These are phyloP conservation scores for Strigamia maritima DNA, from an alignment of 2,888 invertebrate genomes.

Conservation along the genomic window DNA sequence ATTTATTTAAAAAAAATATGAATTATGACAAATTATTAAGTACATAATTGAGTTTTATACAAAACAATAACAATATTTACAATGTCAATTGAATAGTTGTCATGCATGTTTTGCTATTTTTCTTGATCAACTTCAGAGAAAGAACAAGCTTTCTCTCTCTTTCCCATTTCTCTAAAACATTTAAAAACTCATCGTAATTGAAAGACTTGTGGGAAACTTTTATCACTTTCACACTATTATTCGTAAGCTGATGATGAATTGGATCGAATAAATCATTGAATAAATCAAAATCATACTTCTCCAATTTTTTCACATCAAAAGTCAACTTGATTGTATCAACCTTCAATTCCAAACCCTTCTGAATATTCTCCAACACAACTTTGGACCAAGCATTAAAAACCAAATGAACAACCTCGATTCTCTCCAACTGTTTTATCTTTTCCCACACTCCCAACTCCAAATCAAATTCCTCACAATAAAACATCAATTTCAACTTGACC, in stretches of 20 bases:
- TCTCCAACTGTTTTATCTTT: background rate
- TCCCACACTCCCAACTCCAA: background rate
- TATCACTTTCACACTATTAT: background rate
- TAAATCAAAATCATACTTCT: background rate
- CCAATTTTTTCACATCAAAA: background rate
- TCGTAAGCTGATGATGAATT: background rate
- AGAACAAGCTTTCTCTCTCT: background rate
- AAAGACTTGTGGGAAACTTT: background rate
- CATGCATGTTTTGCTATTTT: background rate
- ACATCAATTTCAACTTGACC: background rate
- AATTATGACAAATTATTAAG: no score
- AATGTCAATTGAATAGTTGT: background rate
- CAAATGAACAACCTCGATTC: background rate
- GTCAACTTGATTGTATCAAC: background rate
- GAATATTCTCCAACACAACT: background rate
- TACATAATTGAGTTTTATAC: no score
- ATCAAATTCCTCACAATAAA: background rate
- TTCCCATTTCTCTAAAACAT: background rate
- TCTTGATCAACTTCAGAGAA: background rate
- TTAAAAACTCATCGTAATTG: background rate
- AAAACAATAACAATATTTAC: no score
- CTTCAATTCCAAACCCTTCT: background rate
- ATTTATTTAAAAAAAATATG: background rate
- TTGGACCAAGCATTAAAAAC: background rate
- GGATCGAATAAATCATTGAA: background rate